Percentiles rank a stretch among this genome's conserved stretches.
Evolutionary conservation across 2,797 vertebrate species (phyloP).

Genomic region (Linurgus olivaceus): DNA sequence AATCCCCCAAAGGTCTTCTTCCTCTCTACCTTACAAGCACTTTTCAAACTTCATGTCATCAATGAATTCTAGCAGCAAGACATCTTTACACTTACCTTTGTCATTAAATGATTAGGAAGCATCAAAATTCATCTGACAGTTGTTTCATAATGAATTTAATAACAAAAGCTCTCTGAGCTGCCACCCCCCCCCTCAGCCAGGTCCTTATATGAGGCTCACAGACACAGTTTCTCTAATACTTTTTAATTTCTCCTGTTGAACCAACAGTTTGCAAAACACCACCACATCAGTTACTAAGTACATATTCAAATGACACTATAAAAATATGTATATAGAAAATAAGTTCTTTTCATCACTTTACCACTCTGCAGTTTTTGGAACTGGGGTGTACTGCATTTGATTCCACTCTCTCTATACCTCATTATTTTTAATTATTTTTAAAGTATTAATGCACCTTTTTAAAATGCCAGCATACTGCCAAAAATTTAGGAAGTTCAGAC

Average conservation of each 20-base stretch:
- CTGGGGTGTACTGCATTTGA: neutral
- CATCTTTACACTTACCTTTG: neutral
- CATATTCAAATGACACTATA: neutral
- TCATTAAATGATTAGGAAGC: neutral
- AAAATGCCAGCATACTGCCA: neutral
- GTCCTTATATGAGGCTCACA: neutral
- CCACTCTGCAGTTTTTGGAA: neutral
- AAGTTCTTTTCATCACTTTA: neutral
- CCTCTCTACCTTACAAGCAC: neutral
- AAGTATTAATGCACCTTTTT: neutral
- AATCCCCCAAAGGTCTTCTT: neutral
- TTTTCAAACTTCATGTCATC: neutral
- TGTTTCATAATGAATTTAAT: neutral
- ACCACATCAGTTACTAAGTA: neutral
- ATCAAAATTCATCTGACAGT: neutral
- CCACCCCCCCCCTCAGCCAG: neutral
- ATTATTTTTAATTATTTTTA: slow-evolving; percentile 17
- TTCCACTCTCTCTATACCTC: neutral
- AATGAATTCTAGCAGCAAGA: neutral
- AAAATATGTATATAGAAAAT: neutral
- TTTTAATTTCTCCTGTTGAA: neutral
- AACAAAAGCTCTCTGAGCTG: neutral
- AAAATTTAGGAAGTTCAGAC: neutral
- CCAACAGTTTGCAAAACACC: neutral
- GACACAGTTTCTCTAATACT: neutral